Base-by-base conservation (phyloP, 2,113 vertebrate species). In the Apteryx owenii region DNA sequence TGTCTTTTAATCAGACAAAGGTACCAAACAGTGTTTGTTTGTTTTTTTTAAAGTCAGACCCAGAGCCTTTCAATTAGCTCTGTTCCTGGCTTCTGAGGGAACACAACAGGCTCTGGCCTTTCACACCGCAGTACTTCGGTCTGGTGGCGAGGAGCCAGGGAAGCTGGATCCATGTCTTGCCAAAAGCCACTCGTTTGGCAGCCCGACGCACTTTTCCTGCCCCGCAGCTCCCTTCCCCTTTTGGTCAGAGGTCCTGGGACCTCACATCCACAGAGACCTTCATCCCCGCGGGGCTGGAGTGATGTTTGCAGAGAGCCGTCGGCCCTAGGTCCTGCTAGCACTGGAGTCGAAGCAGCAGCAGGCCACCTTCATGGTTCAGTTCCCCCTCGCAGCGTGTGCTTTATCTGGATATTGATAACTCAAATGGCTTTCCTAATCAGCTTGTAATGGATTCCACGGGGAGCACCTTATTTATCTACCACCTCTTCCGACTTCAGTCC, bases 321-420 rank as follows among this genome's bases (percentile, higher is more conserved):
- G 0, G 31, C 86, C 14, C 79, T 38, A 11, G 33, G 36, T 62
- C 11, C 26, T 92, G 42, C 9, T 42, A 23, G 71, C 48, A 65
- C 71, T 0, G 2, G 58, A 85, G 58, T 25, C 0, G 1, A 88
- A 72, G 54, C 50, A 70, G 90, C 82, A 95, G 90, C 85, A 84
- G 50, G 72, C 93, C 90, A 96, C 97, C 95, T 94, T 97, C 96
- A 95, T 95, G 93, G 92, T 10, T 95, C 60, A 96, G 42, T 79
- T 96, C 76, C 51, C 33, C 10, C 26, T 93, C 23, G 4, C 76
- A 94, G 93, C 42, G 68, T 81, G 72, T 84, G 64, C 82, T 95
- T 97, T 96, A 76, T 96, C 95, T 94, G 88, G 90, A 81, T 95
- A 96, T 96, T 86, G 95, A 96, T 96, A 97, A 96, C 80, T 25